phyloP scores from a whole-genome alignment of 2,113 vertebrate genomes.

The Corvus cornix region DNA sequence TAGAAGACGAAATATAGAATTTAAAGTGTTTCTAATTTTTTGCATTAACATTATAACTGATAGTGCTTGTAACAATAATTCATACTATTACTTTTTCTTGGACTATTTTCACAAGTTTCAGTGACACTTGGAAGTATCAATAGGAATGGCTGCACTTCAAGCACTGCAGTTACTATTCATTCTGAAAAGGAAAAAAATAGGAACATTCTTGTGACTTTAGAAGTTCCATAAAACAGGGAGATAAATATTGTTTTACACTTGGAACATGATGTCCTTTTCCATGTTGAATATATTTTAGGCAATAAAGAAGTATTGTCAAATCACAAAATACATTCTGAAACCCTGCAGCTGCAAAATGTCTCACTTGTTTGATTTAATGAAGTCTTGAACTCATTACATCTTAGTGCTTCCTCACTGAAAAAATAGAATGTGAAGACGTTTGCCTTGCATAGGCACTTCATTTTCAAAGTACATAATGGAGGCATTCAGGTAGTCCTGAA shows the following conservation, averaged over 20 bases:
- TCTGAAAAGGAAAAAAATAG: background rate
- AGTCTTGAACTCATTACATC: background rate
- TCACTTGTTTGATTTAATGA: background rate
- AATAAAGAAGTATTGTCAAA: background rate
- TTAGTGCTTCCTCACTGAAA: background rate
- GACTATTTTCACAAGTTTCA: background rate
- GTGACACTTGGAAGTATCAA: background rate
- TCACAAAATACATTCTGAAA: slow-evolving; percentile 28
- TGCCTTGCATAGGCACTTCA: background rate
- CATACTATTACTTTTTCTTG: background rate
- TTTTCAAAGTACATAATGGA: background rate
- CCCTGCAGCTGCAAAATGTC: background rate
- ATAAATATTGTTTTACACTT: background rate
- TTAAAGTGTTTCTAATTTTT: background rate
- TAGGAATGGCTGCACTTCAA: background rate
- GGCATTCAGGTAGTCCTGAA: background rate
- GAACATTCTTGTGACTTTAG: background rate
- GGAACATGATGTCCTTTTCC: background rate
- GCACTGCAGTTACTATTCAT: background rate
- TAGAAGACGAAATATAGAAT: background rate
- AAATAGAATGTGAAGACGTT: background rate
- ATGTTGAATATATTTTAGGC: background rate
- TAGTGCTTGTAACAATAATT: background rate
- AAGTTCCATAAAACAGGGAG: background rate
- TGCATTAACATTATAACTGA: background rate